Base-by-base conservation (phyloP, 2,797 vertebrate genomes). In the Eidolon dupreanum region DNA sequence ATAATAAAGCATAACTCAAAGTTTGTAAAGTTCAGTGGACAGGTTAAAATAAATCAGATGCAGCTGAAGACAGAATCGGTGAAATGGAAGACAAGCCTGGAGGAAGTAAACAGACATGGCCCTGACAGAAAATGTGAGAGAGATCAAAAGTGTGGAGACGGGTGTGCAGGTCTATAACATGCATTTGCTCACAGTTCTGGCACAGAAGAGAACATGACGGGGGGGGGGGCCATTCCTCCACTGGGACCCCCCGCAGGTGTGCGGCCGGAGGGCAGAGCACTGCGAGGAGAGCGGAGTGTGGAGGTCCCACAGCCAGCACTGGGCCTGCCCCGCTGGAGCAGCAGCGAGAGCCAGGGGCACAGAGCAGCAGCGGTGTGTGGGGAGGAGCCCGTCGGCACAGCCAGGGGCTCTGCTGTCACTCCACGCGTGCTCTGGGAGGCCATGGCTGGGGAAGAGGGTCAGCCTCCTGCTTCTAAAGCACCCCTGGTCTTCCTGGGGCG, bases 171-270 rank as follows among this genome's bases (percentile, higher is more conserved):
- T 10, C 19, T 3, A 15, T 12, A 2, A 6, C 4, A 33, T 3
- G 8, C 28, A 2, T 2, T 33, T 16, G 1, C 68, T 33, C 53
- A 5, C 16, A 17, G 9, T 36, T 46, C 51, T 16, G 5, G 12
- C 8, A 2, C 20, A 19, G 2, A 20, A 13, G 46, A 5, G 13
- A 28, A 28, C 20, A 78, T 6, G 38, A 9, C 43, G n/a, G n/a
- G n/a, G n/a, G 12, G 8, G 31, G n/a, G 11, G 51, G 36, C 51
- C 63, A 2, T 13, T 16, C 38, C 38, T 8, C 36, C 28, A 3
- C 5, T 3, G 4, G 36, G 38, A 24, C 2, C 12, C 38, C 26
- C 24, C 12, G 1, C 1, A 10, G 19, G 9, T 0, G 19, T 2
- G 12, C 4, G 7, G 38, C 36, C 4, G 24, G 6, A 43, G 84